Evolutionary conservation across 2,113 vertebrate genomes (phyloP), one percentile per base, ranked within the genome.

Genomic region (Clarias gariepinus): DNA sequence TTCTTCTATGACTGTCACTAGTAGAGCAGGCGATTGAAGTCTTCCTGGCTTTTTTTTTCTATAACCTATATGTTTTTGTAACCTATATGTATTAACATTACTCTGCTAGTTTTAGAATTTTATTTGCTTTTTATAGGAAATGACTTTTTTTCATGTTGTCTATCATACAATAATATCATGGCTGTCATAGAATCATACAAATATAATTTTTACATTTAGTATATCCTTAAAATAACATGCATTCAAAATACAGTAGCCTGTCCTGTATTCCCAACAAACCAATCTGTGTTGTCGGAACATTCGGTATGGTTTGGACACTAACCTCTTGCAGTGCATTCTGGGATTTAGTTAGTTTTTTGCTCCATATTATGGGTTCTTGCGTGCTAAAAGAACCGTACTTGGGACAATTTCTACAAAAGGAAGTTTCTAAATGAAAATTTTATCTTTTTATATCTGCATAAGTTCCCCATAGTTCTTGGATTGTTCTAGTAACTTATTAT

Each of bases 11-110:
- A 83, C 87, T 61, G 83, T 12, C 88, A 86, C 76, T 89, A 88
- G 55, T 90, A 92, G 92, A 92, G 91, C 89, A 61, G 68, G 16
- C 87, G 90, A 92, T 89, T 87, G 91, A 92, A 91, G 88, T 90
- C 1, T 36, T 36, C 33, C 3, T 36, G 33, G 33, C n/a, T n/a
- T 36, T 2, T 36, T 36, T 36, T 36, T 36, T 36, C 33, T 36
- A 36, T 36, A 36, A 36, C 86, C 53, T 41, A 60, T 79, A 87
- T 82, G 79, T 87, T 89, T 47, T n/a, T n/a, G n/a, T 36, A 36
- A 36, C 86, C 53, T 41, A 60, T 79, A 87, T 82, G 79, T 36
- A 36, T 71, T 9, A 36, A 71, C 2, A 4, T 30, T 68, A 68
- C 11, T 15, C 12, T n/a, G 0, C 10, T 64, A 66, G 12, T 76